Evolutionary conservation across 2,113 vertebrate genomes (phyloP), one percentile per base, ranked within the genome.

Genomic region (Vanacampus margaritifer): DNA sequence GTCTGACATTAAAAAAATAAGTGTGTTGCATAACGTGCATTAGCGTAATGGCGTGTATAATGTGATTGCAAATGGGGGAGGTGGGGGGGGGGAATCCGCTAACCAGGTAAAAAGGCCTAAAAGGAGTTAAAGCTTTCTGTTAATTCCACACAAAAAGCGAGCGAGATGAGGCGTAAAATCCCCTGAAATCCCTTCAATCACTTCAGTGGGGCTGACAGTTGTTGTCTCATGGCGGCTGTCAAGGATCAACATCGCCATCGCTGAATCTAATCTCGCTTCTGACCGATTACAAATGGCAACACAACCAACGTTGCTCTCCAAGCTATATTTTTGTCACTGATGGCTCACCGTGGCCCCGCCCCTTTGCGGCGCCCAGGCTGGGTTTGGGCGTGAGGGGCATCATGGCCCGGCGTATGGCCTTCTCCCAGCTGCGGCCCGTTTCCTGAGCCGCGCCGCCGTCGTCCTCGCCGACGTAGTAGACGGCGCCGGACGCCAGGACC

Each of bases 381-480:
- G 94, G 90, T 81, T 98, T 94, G 75, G 95, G 95, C 0, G 96
- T 97, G 76, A 98, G 94, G 37, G 96, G 96, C 95, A 97, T 98
- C 87, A 98, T 92, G 32, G 96, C 96, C 83, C 96, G 95, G 37
- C 95, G 89, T 79, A 98, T 94, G 81, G 96, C 95, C 83, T 94
- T 95, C 89, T 98, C 95, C 96, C 96, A 98, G 90, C 92, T 91
- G 79, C 91, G 93, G n/a, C 94, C 94, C 77, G 95, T 93, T 24
- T 95, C 94, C 70, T 91, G 90, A 60, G 94, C 94, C 78, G 67
- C 79, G 65, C 89, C 85, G 51, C 92, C 91, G 45, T 80, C 91
- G 83, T 94, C 93, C 84, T 98, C 96, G 7, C 96, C 97, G 61
- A 96, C 95, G 72, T 95, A 98, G 91, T 96, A 99, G n/a, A 97